A percentile compares a stretch with the other conserved stretches of the same genome.
Conservation (phyloP, 2,888 invertebrate genomes). For the Pseudococcus jackbeardsleyi region DNA sequence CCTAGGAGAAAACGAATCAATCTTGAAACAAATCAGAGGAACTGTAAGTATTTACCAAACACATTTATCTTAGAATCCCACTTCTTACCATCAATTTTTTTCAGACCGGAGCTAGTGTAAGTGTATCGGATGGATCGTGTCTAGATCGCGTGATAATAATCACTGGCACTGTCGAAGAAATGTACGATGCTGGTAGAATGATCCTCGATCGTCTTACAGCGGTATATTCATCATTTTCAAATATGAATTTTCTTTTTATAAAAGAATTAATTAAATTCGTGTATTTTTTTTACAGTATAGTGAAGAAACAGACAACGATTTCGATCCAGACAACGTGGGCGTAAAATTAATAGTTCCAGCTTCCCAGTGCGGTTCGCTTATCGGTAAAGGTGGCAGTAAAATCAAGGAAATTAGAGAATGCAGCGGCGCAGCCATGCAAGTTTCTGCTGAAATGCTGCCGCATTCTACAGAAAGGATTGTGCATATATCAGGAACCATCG, state of each 20-base stretch:
- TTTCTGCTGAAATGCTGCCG: constrained; percentile 99
- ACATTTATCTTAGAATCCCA: background rate
- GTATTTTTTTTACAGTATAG: constrained; percentile 2
- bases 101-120: constrained; percentile 99
- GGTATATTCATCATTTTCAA: constrained; percentile 73
- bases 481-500: constrained; percentile 96
- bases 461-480: constrained; percentile 99
- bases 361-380: constrained; percentile 98
- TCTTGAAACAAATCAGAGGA: constrained; percentile 95
- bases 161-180: constrained; percentile 95
- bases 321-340: constrained; percentile 45
- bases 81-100: constrained; percentile 55
- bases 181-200: constrained; percentile 98
- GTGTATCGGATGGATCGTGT: constrained; percentile 99
- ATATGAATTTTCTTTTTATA: too few species aligned
- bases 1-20: constrained; percentile 99
- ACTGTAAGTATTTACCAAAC: constrained; percentile 75
- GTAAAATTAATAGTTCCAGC: constrained; percentile 98
- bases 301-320: constrained; percentile 26
- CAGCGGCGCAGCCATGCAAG: constrained; percentile 91
- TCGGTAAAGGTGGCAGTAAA: constrained; percentile 99
- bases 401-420: constrained; percentile 99
- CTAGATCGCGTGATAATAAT: constrained; percentile 99
- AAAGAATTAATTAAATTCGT: background rate
- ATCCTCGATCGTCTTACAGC: constrained; percentile 99